A percentile compares a stretch with the other conserved stretches of the same genome.
These are phyloP conservation scores for Sialia sialis DNA, from an alignment of 2,113 vertebrate genomes.

Conservation along the genomic window DNA sequence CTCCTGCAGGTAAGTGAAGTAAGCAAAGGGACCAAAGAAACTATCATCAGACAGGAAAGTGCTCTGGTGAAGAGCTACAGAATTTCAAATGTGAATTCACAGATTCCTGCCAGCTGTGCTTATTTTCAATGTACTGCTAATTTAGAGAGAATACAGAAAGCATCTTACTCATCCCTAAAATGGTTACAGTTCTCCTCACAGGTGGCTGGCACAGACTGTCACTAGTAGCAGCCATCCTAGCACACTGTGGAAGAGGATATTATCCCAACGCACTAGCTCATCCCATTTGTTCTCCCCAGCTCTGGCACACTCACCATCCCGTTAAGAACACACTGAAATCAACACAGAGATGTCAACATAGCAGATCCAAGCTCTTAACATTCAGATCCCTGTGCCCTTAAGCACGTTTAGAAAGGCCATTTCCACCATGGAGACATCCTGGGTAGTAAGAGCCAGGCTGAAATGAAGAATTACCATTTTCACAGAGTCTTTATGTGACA, in stretches of 20 bases:
- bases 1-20: neutral
- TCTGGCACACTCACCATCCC: neutral
- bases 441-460: neutral
- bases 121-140: neutral
- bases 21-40: neutral
- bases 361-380: neutral
- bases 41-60: neutral
- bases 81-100: neutral
- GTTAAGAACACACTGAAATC: neutral
- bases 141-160: neutral
- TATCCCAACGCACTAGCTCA: neutral
- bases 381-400: neutral
- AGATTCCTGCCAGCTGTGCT: neutral
- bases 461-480: neutral
- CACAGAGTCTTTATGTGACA: neutral
- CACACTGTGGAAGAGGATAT: rapidly evolving
- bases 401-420: neutral
- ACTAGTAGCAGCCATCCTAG: neutral
- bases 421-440: neutral
- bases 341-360: neutral
- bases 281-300: rapidly evolving
- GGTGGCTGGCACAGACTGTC: neutral
- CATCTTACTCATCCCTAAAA: neutral
- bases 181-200: neutral
- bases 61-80: neutral